A percentile compares a stretch with the other conserved stretches of the same genome.
Evolutionary conservation across 2,888 invertebrate genomes (phyloP).

Genomic region (Tinea pellionella): DNA sequence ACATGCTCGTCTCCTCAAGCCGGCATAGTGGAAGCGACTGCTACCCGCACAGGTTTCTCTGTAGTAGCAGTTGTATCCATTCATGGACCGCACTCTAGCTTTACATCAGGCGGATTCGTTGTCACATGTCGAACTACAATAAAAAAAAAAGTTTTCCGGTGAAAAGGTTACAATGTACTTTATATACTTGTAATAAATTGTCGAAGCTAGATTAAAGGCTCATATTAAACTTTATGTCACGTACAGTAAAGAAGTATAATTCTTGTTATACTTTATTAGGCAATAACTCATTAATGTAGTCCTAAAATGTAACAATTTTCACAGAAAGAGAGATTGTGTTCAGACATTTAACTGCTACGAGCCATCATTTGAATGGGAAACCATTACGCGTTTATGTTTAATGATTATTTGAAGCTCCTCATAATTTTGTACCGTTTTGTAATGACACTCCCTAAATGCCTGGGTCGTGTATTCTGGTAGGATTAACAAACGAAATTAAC

Average conservation of each 20-base stretch:
- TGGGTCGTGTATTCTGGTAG: conserved; percentile 4
- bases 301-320: conserved; percentile 55
- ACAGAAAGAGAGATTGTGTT: conserved; percentile 39
- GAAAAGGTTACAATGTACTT: not conserved
- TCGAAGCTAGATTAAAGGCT: conserved; percentile 26
- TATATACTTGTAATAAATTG: not conserved
- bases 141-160: too few relatives aligned
- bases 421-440: conserved; percentile 37
- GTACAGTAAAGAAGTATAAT: conserved; percentile 42
- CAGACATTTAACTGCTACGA: conserved; percentile 57
- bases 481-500: not conserved
- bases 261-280: conserved; percentile 51
- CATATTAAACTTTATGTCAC: conserved; percentile 30
- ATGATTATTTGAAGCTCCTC: conserved; percentile 60
- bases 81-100: too few relatives aligned
- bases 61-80: too few relatives aligned
- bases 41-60: too few relatives aligned
- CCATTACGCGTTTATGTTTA: conserved; percentile 63
- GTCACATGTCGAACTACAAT: too few relatives aligned
- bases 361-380: conserved; percentile 60
- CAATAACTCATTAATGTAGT: conserved; percentile 57
- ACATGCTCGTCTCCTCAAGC: too few relatives aligned
- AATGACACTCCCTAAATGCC: not conserved
- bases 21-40: too few relatives aligned
- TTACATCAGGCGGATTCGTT: too few relatives aligned